Percentiles rank a stretch among this genome's conserved stretches.
Conservation (phyloP, 1,140 invertebrate genomes). For the Tetramorium alpestre region DNA sequence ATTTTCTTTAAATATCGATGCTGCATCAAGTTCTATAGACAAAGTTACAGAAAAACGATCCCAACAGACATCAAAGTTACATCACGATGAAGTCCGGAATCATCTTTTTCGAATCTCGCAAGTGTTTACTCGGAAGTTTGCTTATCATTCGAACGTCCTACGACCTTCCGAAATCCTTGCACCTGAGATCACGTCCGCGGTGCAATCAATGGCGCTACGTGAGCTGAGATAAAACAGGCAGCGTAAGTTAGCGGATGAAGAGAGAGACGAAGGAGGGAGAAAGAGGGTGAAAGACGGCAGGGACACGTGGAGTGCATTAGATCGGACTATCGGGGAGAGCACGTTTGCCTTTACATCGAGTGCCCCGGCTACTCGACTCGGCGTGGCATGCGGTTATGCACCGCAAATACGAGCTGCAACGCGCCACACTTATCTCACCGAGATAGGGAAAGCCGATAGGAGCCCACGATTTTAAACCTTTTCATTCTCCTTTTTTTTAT, state of each 20-base stretch:
- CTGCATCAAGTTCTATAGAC: neutral
- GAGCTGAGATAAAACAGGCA: conserved; percentile 40
- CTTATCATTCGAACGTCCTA: conserved; percentile 29
- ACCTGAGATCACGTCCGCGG: conserved; percentile 40
- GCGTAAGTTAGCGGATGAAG: neutral
- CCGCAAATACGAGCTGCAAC: conserved; percentile 11
- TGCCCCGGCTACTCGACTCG: conserved; percentile 24
- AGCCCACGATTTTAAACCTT: neutral
- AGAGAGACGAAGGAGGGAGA: neutral
- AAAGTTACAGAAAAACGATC: conserved; percentile 5
- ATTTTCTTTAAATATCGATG: neutral
- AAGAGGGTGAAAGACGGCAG: neutral
- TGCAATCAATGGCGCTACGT: conserved; percentile 53
- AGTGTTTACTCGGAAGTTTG: conserved; percentile 33
- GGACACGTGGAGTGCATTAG: conserved; percentile 23
- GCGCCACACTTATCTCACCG: conserved; percentile 38
- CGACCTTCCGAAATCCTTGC: conserved; percentile 41
- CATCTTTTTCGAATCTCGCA: neutral
- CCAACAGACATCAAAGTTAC: conserved; percentile 1
- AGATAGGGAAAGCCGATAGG: conserved; percentile 44
- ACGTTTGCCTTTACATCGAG: conserved; percentile 46
- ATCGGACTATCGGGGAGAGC: conserved; percentile 9
- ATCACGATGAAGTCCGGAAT: neutral
- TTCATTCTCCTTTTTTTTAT: neutral
- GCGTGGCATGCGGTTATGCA: conserved; percentile 16